Evolutionary conservation across 2,113 vertebrate genomes (phyloP), one percentile per base, ranked within the genome.

Genomic region (Galbula dea): DNA sequence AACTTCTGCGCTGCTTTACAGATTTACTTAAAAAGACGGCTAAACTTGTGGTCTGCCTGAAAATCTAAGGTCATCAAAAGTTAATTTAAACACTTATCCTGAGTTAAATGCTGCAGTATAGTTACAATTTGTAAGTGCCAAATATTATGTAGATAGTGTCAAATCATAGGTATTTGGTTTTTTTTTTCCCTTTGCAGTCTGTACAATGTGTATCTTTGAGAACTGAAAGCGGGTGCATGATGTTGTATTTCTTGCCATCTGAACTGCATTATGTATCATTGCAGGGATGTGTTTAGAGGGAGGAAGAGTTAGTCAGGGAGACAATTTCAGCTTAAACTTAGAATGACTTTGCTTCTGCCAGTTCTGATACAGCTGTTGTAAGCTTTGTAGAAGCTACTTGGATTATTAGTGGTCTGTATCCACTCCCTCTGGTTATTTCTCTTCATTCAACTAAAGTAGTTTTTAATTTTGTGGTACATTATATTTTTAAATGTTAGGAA

Each of bases 211-310:
- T 84, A 32, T 46, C 82, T 86, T 65, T 7, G 11, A 83, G 51
- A 2, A 6, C 15, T 78, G 74, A 71, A 92, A 81, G 59, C 39
- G 58, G 32, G 62, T 87, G 63, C 7, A 2, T 94, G 75, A 52
- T 95, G 43, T 72, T 79, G 59, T 72, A 46, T 92, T 66, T 62
- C 75, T 65, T 68, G 89, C 72, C 88, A 65, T 95, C 90, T 89
- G 95, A 96, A 26, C 48, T 86, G 79, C 87, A 89, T 3, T 89
- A 75, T 69, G 82, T 93, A 58, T 82, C 78, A 19, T 77, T 88
- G 80, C 51, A 76, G 91, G 94, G 36, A 48, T 84, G 45, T 57
- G 61, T 83, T 92, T 87, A 91, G 83, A 69, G 45, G 57, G 62
- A 95, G 43, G 68, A 95, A 37, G 32, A 61, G 63, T 80, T 80